phyloP scores from a whole-genome alignment of 2,888 invertebrate species.

The Cataglyphis cursor region DNA sequence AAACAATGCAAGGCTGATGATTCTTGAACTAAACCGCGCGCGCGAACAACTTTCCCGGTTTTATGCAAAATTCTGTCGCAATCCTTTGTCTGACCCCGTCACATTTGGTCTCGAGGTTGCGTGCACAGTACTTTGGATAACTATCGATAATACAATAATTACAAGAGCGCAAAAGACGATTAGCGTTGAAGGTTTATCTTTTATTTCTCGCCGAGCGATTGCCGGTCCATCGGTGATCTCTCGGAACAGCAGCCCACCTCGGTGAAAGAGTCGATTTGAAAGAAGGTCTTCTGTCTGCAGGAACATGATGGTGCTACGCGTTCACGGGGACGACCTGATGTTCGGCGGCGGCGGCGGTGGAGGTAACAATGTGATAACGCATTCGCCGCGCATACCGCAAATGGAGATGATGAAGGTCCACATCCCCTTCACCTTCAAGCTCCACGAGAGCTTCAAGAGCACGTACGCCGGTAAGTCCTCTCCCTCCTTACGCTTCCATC shows the following conservation, averaged over 20 bases:
- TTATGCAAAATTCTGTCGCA: slow-evolving; percentile 4
- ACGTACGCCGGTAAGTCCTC: slow-evolving; percentile 90
- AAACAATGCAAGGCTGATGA: slow-evolving; percentile 6
- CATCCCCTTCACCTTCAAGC: slow-evolving; percentile 94
- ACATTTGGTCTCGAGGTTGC: background rate
- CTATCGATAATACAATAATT: background rate
- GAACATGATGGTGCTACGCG: slow-evolving; percentile 92
- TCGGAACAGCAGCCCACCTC: background rate
- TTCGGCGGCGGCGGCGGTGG: slow-evolving; percentile 88
- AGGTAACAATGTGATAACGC: slow-evolving; percentile 87
- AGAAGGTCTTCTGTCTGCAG: slow-evolving; percentile 85
- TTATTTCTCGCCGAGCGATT: background rate
- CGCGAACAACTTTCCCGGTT: slow-evolving; percentile 3
- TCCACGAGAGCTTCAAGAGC: slow-evolving; percentile 91
- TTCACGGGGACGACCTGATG: slow-evolving; percentile 91
- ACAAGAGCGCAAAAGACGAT: background rate
- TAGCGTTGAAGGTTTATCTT: background rate
- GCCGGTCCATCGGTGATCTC: background rate
- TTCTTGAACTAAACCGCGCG: slow-evolving; percentile 4
- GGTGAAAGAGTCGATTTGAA: background rate
- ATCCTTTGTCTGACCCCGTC: background rate
- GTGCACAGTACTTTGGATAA: background rate
- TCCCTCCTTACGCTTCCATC: background rate
- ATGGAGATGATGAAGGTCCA: slow-evolving; percentile 95
- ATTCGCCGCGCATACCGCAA: slow-evolving; percentile 90